A percentile compares a stretch with the other conserved stretches of the same genome.
These are phyloP conservation scores for Monochamus alternatus DNA, from an alignment of 2,888 invertebrate genomes.

Conservation along the genomic window DNA sequence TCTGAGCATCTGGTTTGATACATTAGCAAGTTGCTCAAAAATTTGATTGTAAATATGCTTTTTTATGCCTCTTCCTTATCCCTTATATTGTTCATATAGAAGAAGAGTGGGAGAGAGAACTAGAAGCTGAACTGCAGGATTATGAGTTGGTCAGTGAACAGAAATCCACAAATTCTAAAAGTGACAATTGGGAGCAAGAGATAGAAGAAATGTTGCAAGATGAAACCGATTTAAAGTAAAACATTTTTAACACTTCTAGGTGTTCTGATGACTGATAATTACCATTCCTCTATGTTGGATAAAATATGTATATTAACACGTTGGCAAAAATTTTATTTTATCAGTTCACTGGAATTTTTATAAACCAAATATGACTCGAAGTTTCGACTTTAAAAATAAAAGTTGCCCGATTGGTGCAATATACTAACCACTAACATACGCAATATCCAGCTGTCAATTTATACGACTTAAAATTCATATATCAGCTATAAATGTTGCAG, in stretches of 20 bases:
- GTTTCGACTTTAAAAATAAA: too few relatives aligned
- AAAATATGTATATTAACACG: slow-evolving; percentile 13
- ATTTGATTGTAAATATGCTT: slow-evolving; percentile 51
- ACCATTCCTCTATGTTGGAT: slow-evolving; percentile 26
- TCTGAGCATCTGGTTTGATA: slow-evolving; percentile 62
- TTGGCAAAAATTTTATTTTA: slow-evolving; percentile 17
- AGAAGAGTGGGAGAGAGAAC: slow-evolving; percentile 97
- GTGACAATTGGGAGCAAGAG: slow-evolving; percentile 69
- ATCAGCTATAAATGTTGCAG: too few relatives aligned
- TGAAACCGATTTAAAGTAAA: slow-evolving; percentile 67
- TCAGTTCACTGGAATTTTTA: too few relatives aligned
- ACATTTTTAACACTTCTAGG: slow-evolving; percentile 31
- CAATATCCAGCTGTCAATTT: too few relatives aligned
- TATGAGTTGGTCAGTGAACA: slow-evolving; percentile 89
- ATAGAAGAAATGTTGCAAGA: slow-evolving; percentile 69
- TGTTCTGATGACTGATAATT: slow-evolving; percentile 45
- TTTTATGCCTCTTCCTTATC: slow-evolving; percentile 61
- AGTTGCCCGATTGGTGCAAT: too few relatives aligned
- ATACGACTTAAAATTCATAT: too few relatives aligned
- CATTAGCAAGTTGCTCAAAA: slow-evolving; percentile 54
- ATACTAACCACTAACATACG: too few relatives aligned
- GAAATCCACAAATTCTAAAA: slow-evolving; percentile 70
- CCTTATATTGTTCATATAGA: slow-evolving; percentile 64
- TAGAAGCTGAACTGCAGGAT: slow-evolving; percentile 95
- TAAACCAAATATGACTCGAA: too few relatives aligned